These are phyloP conservation scores for Nestor notabilis DNA, from an alignment of 2,113 vertebrate genomes.

Conservation along the genomic window DNA sequence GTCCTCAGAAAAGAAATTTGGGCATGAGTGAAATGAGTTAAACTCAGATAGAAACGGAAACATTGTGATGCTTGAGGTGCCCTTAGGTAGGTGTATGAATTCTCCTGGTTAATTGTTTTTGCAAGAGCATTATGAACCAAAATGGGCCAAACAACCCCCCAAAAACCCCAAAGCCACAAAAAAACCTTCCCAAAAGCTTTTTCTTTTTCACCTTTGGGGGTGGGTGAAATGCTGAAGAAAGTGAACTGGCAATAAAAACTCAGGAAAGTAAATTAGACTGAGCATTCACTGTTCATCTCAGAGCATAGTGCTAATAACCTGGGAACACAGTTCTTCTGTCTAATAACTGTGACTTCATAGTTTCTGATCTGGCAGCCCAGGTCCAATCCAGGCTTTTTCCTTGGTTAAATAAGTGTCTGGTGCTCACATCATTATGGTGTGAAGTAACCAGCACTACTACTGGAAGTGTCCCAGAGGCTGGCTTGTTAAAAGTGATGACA, in stretches of 20 bases:
- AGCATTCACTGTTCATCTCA: neutral
- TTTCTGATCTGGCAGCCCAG: neutral
- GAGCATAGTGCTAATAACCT: neutral
- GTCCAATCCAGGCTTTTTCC: neutral
- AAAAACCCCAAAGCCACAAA: neutral
- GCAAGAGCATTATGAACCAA: neutral
- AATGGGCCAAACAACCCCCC: neutral
- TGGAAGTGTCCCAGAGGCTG: neutral
- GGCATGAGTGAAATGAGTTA: neutral
- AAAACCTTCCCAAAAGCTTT: neutral
- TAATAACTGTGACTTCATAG: neutral
- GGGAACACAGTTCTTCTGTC: neutral
- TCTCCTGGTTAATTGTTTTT: neutral
- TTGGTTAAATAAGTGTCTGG: neutral
- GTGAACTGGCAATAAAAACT: neutral
- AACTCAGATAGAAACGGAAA: neutral
- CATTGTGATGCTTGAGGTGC: neutral
- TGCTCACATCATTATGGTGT: accelerated
- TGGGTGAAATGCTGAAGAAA: neutral
- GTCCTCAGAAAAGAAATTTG: neutral
- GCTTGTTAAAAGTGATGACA: neutral
- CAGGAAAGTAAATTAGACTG: neutral
- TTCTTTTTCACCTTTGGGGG: neutral
- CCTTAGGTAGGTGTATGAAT: neutral
- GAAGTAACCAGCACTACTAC: neutral